Conservation (phyloP, 2,797 vertebrate genomes). For the Heliangelus exortis region DNA sequence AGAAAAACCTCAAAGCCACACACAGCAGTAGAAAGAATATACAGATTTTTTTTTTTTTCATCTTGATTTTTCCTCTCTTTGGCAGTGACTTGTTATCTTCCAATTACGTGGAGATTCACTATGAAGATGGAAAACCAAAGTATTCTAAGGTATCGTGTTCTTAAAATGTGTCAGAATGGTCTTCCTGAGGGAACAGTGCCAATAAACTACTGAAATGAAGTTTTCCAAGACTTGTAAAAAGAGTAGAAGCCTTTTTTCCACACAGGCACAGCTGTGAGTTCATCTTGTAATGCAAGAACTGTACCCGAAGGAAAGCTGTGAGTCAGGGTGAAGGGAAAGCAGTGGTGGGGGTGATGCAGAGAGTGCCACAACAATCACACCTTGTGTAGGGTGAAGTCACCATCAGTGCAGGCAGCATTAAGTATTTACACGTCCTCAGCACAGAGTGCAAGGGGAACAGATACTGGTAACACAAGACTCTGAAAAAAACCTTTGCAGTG, state of each 20-base stretch:
- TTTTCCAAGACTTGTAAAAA: background rate
- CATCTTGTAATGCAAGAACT: background rate
- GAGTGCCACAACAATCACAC: background rate
- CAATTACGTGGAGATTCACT: slow-evolving; percentile 96
- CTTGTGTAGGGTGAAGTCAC: background rate
- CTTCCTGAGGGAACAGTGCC: background rate
- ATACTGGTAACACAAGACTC: background rate
- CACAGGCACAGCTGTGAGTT: background rate
- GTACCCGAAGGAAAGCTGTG: background rate
- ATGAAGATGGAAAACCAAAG: slow-evolving; percentile 88
- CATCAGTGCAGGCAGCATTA: background rate
- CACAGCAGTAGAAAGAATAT: background rate
- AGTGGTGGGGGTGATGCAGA: background rate
- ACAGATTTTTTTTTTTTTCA: background rate
- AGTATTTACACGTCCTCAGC: background rate
- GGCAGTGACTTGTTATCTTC: slow-evolving; percentile 94
- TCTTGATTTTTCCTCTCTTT: slow-evolving; percentile 61
- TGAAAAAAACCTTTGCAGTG: background rate
- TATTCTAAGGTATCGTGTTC: slow-evolving; percentile 88
- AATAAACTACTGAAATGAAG: background rate
- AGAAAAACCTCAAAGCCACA: fast-evolving
- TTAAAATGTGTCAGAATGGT: background rate
- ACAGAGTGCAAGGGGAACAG: background rate
- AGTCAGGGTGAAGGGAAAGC: background rate
- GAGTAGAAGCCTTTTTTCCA: background rate